phyloP scores from a whole-genome alignment of 2,797 vertebrate species.

The Poecilia picta region DNA sequence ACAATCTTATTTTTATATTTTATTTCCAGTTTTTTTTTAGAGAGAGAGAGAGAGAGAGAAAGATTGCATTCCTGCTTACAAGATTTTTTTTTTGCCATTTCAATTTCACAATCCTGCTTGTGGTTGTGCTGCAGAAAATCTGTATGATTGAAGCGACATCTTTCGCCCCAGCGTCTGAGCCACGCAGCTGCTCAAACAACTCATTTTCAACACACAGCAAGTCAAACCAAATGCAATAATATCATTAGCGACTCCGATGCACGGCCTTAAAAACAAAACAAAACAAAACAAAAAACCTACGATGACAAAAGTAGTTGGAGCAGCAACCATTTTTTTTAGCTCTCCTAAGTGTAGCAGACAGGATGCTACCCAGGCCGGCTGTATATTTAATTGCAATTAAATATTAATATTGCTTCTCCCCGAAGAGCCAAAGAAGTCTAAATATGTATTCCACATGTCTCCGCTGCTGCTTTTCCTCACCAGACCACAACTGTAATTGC shows the following conservation, averaged over 20 bases:
- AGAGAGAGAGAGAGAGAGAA: too few relatives aligned
- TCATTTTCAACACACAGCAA: slow-evolving; percentile 49
- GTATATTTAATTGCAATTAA: slow-evolving; percentile 64
- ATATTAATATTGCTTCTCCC: slow-evolving; percentile 59
- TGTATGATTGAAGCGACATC: slow-evolving; percentile 56
- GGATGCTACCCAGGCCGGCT: slow-evolving; percentile 30
- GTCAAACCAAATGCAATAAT: slow-evolving; percentile 40
- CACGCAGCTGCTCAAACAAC: slow-evolving; percentile 54
- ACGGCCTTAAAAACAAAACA: not conserved
- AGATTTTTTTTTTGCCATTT: slow-evolving; percentile 20
- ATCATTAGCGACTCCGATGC: slow-evolving; percentile 32
- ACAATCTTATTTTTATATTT: slow-evolving; percentile 5
- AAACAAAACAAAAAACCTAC: not conserved
- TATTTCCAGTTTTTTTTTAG: not conserved
- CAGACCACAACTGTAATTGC: slow-evolving; percentile 62
- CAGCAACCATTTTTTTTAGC: slow-evolving; percentile 25
- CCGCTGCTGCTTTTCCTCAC: slow-evolving; percentile 62
- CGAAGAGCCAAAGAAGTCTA: slow-evolving; percentile 60
- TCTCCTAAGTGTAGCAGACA: slow-evolving; percentile 49
- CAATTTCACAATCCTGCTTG: slow-evolving; percentile 40
- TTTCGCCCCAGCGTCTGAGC: slow-evolving; percentile 65
- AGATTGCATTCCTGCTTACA: slow-evolving; percentile 26
- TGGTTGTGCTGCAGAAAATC: slow-evolving; percentile 37
- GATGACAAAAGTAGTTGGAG: slow-evolving; percentile 42
- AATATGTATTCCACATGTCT: slow-evolving; percentile 57